phyloP scores from a whole-genome alignment of 1,140 invertebrate species.

The Caenorhabditis elegans region WBcel235 BX284602.5:6679001-6679500 shows the following conservation, averaged over 20 bases:
- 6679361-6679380: no score
- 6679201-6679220: background rate
- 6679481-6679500: background rate
- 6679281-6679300: background rate
- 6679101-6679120: background rate
- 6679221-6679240: background rate
- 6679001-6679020: background rate
- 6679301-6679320: background rate
- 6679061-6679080: no score
- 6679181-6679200: background rate
- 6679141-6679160: background rate
- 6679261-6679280: slow-evolving; percentile 8
- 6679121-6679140: background rate
- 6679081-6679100: background rate
- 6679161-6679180: background rate
- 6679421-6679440: no score
- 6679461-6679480: no score
- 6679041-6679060: background rate
- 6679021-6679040: background rate
- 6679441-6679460: background rate
- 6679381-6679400: no score
- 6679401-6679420: no score
- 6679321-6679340: slow-evolving; percentile 6
- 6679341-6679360: background rate
- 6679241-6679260: background rate